Base-by-base conservation (phyloP, 2,113 vertebrate genomes). In the Peromyscus californicus region DNA sequence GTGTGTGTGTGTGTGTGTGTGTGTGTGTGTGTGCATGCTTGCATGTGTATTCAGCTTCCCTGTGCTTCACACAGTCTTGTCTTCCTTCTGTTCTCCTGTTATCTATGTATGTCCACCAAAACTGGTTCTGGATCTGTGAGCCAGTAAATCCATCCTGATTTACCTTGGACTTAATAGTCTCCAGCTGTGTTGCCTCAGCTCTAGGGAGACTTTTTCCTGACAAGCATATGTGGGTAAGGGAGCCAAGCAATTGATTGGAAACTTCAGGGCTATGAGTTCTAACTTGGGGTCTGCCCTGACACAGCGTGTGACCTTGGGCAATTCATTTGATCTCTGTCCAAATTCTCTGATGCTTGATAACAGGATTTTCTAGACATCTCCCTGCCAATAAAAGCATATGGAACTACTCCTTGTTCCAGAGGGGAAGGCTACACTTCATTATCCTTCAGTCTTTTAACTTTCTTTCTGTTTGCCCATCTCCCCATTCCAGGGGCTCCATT, bases 271-370 rank as follows among this genome's bases (percentile, higher is more conserved):
- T 96, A 16, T 85, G 97, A 98, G 98, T 97, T 98, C 97, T 98
- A 98, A 97, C 93, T 97, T 95, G 91, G 67, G 91, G 93, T 96
- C 91, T 96, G 93, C 93, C 87, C 95, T 93, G 97, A 97, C 96
- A 90, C 79, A 90, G 84, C 2, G 69, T 96, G 87, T 97, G 98
- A 98, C 95, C 97, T 98, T 98, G 97, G 97, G 92, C 83, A 70
- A 95, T 96, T 97, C 95, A 98, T 98, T 96, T 98, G 97, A 98
- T 98, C 97, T 98, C 93, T 79, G n/a, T 98, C 98, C 97, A 98
- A 94, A 92, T 57, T 97, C 91, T 97, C 96, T 97, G 96, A 97
- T 98, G 97, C 93, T 97, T 85, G 96, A 97, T 96, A 97, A 96
- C 93, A 97, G 95, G 94, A 97, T 98, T 98, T 98, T 98, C 85